phyloP scores from a whole-genome alignment of 2,113 vertebrate species.

The Platichthys flesus region DNA sequence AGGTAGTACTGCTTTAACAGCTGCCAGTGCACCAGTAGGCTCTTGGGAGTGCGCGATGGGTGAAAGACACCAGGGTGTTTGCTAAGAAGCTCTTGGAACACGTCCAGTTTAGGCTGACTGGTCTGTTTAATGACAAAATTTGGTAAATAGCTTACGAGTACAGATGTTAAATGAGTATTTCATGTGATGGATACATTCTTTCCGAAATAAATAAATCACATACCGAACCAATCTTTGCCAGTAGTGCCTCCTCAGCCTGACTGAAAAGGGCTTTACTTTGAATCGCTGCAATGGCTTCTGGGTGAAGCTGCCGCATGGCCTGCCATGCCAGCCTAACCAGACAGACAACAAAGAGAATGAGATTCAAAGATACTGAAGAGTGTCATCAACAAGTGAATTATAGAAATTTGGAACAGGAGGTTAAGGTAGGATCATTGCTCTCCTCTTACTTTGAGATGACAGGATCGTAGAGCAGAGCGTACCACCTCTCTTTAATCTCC shows the following conservation, averaged over 20 bases:
- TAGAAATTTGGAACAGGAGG: not conserved
- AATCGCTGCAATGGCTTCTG: slow-evolving; percentile 94
- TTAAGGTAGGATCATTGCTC: not conserved
- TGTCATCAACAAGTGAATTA: not conserved
- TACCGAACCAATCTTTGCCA: slow-evolving; percentile 93
- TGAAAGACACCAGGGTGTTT: slow-evolving; percentile 93
- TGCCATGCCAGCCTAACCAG: slow-evolving; percentile 90
- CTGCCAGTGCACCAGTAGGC: slow-evolving; percentile 95
- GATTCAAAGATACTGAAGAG: not conserved
- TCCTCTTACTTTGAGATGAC: slow-evolving; percentile 94
- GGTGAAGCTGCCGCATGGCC: slow-evolving; percentile 96
- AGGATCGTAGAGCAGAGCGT: slow-evolving; percentile 94
- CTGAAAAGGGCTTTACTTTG: slow-evolving; percentile 97
- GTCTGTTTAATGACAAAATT: slow-evolving; percentile 77
- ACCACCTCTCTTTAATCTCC: slow-evolving; percentile 97
- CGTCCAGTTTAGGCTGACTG: slow-evolving; percentile 94
- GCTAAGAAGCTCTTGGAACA: slow-evolving; percentile 92
- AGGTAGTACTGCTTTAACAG: slow-evolving; percentile 97
- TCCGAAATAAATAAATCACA: slow-evolving; percentile 49
- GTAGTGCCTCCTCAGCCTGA: slow-evolving; percentile 91
- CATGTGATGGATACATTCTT: not conserved
- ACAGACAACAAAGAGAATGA: slow-evolving; percentile 5
- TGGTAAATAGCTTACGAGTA: not conserved
- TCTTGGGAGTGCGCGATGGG: slow-evolving; percentile 90
- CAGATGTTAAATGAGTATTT: not conserved